Conservation (phyloP, 1,140 invertebrate species). For the Cotesia glomerata region DNA sequence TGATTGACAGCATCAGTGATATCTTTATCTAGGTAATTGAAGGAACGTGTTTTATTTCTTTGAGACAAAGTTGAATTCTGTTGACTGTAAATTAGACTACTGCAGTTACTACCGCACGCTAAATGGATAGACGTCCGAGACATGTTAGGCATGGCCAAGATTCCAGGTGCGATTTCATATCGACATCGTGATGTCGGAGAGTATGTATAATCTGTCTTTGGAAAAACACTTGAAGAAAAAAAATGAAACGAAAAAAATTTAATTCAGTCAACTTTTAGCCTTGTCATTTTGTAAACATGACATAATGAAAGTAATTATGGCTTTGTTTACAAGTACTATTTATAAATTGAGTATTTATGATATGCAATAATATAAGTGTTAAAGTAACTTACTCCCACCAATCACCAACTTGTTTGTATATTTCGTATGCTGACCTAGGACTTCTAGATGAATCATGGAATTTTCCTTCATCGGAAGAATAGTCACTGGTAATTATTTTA, state of each 20-base stretch:
- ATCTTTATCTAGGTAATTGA: constrained; percentile 30
- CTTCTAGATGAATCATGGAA: constrained; percentile 47
- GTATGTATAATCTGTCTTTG: constrained; percentile 84
- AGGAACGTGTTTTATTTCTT: constrained; percentile 31
- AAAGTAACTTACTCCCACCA: constrained; percentile 61
- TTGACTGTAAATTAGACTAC: constrained; percentile 42
- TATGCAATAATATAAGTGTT: constrained; percentile 21
- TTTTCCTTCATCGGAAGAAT: constrained; percentile 57
- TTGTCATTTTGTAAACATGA: too few species aligned
- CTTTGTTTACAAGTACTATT: constrained; percentile 14
- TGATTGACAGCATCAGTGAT: constrained; percentile 31
- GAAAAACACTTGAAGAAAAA: constrained; percentile 69
- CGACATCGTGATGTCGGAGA: constrained; percentile 76
- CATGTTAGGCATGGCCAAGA: constrained; percentile 83
- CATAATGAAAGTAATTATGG: not conserved
- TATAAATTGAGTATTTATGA: too few species aligned
- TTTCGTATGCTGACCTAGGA: constrained; percentile 51
- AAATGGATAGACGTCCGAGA: constrained; percentile 69
- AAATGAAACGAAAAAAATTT: constrained; percentile 26
- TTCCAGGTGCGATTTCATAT: constrained; percentile 76
- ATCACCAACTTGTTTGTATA: constrained; percentile 59
- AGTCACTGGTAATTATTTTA: constrained; percentile 53
- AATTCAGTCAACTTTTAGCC: not conserved
- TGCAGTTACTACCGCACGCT: constrained; percentile 43
- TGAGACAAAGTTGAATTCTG: constrained; percentile 42